Percentiles rank a stretch among this genome's conserved stretches.
phyloP scores from a whole-genome alignment of 2,797 vertebrate genomes.

The Chaunax sp. region DNA sequence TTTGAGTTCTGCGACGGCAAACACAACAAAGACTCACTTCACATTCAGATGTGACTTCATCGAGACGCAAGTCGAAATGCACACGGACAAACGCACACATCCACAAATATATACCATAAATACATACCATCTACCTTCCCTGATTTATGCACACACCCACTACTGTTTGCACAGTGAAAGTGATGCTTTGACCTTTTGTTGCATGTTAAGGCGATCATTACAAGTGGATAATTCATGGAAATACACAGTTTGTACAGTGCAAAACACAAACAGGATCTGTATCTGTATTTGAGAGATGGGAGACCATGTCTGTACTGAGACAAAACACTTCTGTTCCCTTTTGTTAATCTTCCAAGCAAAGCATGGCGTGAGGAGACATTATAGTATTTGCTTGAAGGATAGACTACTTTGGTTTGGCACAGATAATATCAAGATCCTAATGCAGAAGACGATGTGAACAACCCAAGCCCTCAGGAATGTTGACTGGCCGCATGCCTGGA shows the following conservation, averaged over 20 bases:
- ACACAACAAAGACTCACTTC: conserved; percentile 3
- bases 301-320: conserved; percentile 26
- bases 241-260: neutral
- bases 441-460: neutral
- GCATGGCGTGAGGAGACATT: neutral
- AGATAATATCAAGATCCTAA: conserved; percentile 4
- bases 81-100: neutral
- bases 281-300: conserved; percentile 17
- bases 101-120: neutral
- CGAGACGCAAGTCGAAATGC: neutral
- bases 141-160: conserved; percentile 29
- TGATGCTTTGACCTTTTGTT: conserved; percentile 30
- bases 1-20: conserved; percentile 7
- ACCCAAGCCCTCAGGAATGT: neutral
- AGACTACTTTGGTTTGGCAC: conserved; percentile 10
- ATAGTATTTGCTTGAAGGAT: conserved; percentile 23
- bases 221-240: neutral
- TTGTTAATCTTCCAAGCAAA: conserved; percentile 14
- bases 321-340: neutral
- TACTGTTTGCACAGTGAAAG: conserved; percentile 4
- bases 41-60: conserved; percentile 1
- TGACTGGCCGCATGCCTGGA: neutral
- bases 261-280: conserved; percentile 12
- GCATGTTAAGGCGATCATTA: neutral
- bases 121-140: neutral